Conservation (phyloP, 2,113 vertebrate genomes). For the Oreotrochilus melanogaster region DNA sequence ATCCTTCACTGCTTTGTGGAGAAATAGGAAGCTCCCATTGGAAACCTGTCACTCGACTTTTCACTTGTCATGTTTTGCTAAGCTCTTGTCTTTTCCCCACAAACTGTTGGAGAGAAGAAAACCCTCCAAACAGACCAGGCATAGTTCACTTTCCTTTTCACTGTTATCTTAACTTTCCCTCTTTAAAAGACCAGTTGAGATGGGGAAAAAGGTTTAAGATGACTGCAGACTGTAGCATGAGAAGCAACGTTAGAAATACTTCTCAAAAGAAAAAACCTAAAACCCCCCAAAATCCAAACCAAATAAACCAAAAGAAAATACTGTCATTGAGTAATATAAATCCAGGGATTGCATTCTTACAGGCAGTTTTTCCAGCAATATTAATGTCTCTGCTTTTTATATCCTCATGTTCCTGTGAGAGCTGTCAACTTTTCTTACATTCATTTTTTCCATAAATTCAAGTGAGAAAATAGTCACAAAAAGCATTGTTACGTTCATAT, state of each 20-base stretch:
- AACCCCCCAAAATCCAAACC: no score
- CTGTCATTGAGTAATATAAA: neutral
- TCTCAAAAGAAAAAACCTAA: neutral
- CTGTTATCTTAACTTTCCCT: neutral
- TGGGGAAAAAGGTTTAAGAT: neutral
- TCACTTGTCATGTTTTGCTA: neutral
- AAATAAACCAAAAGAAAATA: neutral
- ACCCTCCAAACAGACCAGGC: neutral
- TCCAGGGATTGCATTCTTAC: neutral
- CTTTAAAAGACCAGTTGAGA: neutral
- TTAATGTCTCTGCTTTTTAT: neutral
- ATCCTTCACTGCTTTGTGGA: neutral
- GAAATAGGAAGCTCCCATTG: neutral
- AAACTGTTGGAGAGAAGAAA: neutral
- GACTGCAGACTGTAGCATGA: neutral
- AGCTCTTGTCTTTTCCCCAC: neutral
- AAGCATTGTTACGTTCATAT: neutral
- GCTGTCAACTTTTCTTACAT: neutral
- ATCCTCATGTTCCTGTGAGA: neutral
- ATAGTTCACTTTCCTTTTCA: neutral
- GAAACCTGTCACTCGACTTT: neutral
- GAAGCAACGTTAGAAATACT: neutral
- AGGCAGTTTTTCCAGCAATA: neutral
- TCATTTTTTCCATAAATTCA: neutral
- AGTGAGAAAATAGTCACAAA: neutral